These are phyloP conservation scores for Lutraria lutraria DNA, from an alignment of 2,888 invertebrate species.

Conservation along the genomic window DNA sequence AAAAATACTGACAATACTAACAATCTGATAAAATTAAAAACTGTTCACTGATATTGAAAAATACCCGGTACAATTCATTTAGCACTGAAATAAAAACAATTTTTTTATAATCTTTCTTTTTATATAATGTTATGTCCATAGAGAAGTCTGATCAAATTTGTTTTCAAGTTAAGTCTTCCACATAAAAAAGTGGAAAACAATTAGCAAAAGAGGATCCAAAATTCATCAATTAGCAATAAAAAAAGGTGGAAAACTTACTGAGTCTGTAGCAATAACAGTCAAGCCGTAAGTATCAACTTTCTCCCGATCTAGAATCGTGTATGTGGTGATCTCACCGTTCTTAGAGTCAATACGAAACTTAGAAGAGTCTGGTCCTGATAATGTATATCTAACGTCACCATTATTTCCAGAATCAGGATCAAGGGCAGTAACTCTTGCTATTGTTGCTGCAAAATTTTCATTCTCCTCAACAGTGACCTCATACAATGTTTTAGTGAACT, in stretches of 20 bases:
- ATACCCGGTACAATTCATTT: too few species aligned
- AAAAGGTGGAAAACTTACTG: constrained; percentile 87
- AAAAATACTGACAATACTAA: too few species aligned
- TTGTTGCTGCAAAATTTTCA: constrained; percentile 59
- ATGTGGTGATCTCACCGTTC: constrained; percentile 93
- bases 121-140: too few species aligned
- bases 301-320: constrained; percentile 93
- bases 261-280: constrained; percentile 93
- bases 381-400: constrained; percentile 87
- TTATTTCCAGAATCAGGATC: constrained; percentile 89
- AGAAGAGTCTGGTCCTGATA: constrained; percentile 89
- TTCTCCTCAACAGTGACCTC: constrained; percentile 93
- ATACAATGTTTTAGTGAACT: constrained; percentile 92
- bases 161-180: too few species aligned
- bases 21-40: too few species aligned
- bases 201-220: background rate
- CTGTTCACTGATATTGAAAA: too few species aligned
- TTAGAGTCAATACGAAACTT: constrained; percentile 97
- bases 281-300: constrained; percentile 95
- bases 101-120: too few species aligned
- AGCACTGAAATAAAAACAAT: too few species aligned
- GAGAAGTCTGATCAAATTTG: too few species aligned
- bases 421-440: constrained; percentile 93
- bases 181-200: too few species aligned
- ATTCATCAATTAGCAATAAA: background rate